phyloP scores from a whole-genome alignment of 2,888 invertebrate species.

The Cephus runcator region DNA sequence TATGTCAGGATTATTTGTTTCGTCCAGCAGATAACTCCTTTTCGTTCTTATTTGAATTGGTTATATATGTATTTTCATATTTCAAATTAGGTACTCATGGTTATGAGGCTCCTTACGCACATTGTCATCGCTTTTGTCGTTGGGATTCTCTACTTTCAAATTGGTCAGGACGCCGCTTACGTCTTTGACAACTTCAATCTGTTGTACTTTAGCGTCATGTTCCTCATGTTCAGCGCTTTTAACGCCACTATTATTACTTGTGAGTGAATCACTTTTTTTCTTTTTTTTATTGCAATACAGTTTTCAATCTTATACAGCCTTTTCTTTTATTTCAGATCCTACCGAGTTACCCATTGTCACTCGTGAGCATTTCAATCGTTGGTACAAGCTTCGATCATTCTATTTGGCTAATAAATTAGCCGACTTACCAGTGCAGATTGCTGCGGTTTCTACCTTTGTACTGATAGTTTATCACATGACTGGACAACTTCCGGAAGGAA shows the following conservation, averaged over 20 bases:
- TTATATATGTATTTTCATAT: slow-evolving; percentile 14
- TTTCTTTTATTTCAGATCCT: slow-evolving; percentile 74
- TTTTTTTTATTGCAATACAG: neutral
- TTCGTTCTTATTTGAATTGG: neutral
- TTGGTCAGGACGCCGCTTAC: slow-evolving; percentile 87
- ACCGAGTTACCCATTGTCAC: slow-evolving; percentile 83
- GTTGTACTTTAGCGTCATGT: slow-evolving; percentile 91
- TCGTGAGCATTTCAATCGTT: slow-evolving; percentile 88
- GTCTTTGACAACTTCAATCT: slow-evolving; percentile 88
- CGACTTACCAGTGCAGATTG: slow-evolving; percentile 82
- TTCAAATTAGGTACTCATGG: slow-evolving; percentile 73
- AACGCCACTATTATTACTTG: slow-evolving; percentile 90
- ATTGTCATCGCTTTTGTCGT: slow-evolving; percentile 82
- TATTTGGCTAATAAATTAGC: slow-evolving; percentile 82
- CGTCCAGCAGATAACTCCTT: neutral
- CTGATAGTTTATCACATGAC: slow-evolving; percentile 87
- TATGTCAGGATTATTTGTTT: slow-evolving; percentile 26
- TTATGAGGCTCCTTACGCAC: slow-evolving; percentile 83
- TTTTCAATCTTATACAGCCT: neutral
- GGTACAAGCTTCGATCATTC: slow-evolving; percentile 88
- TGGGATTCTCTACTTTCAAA: slow-evolving; percentile 84
- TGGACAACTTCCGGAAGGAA: slow-evolving; percentile 81
- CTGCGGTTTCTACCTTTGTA: slow-evolving; percentile 77
- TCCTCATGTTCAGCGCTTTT: slow-evolving; percentile 94
- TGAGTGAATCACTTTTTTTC: slow-evolving; percentile 70